Base-by-base conservation (phyloP, 2,888 invertebrate species). In the Boloria euphrosyne region DNA sequence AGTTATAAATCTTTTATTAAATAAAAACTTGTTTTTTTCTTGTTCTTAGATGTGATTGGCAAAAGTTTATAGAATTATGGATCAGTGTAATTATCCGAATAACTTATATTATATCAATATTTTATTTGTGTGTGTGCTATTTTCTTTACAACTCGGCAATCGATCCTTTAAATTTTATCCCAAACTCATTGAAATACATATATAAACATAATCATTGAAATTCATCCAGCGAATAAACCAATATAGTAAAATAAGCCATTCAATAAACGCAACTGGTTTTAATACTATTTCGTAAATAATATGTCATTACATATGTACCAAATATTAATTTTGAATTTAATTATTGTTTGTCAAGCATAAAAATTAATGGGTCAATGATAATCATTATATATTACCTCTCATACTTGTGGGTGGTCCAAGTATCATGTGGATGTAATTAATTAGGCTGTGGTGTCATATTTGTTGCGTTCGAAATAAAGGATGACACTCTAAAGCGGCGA, bases 371-470 rank as follows among this genome's bases (percentile, higher is more conserved):
- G 16, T 10, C 46, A 58, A 58, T 54, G 58, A 52, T 49, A 58
- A 66, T 66, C 57, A 50, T 59, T 46, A 38, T 38, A 38, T 38
- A 38, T 46, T 22, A 63, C 63, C 47, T 68, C 58, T 65, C 62
- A 61, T 58, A 64, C 65, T 75, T 71, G 77, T 74, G 81, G 82
- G 83, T 82, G 83, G 83, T 78, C 83, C 76, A 63, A 61, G 65
- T 67, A 69, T 75, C 75, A 74, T 67, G 68, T 73, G 74, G 69
- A 69, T 58, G 73, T 79, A 80, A 85, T 83, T 84, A 85, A 84
- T 85, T 78, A 79, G 79, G 74, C 74, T 75, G 5, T 46, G 61
- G 64, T 68, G 68, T 70, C 70, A 68, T 62, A 58, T 68, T 68
- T 64, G 66, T 66, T 61, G 55, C 60, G 59, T 69, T 69, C 27